Evolutionary conservation across 2,113 vertebrate species (phyloP), one percentile per base, ranked within the genome.

Genomic region (Equus przewalskii): DNA sequence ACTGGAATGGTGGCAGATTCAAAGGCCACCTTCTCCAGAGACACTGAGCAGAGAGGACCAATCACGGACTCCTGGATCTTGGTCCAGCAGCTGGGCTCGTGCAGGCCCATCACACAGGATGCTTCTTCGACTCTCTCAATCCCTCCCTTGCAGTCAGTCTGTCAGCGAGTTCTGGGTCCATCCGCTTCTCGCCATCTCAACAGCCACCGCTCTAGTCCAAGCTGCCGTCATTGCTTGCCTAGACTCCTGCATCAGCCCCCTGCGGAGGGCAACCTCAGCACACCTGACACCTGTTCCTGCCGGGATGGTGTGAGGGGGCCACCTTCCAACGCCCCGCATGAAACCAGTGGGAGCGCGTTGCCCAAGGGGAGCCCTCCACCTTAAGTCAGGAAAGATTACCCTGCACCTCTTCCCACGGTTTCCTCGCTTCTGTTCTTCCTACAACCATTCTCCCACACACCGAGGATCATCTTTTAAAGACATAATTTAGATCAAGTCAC

Each of bases 231-330:
- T 15, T 51, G 70, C 75, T 41, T 4, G 30, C 62, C 75, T 80
- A 2, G 14, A 19, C 28, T 9, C 33, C 49, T 18, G 28, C 33
- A 28, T 8, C 0, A 18, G 88, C 80, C 13, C n/a, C 82, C 18
- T 51, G 62, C 49, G 1, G 8, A 69, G 36, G 81, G n/a, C 81
- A 9, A 3, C 30, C 36, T 18, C 15, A 21, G 46, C 6, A 5
- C 3, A 13, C 64, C 62, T 0, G 22, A 21, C 15, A 33, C 62
- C 72, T 19, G 46, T 21, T 24, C 41, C 76, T 70, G 33, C 65
- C 6, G 54, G 84, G 36, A 7, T 26, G 67, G 72, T 12, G 6
- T 4, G 0, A 0, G n/a, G 56, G 9, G 56, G 22, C 30, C 18
- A 7, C 8, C 26, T 22, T 21, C 60, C 18, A 46, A 19, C 0